Evolutionary conservation across 2,797 vertebrate species (phyloP).

Genomic region (Perodicticus potto): DNA sequence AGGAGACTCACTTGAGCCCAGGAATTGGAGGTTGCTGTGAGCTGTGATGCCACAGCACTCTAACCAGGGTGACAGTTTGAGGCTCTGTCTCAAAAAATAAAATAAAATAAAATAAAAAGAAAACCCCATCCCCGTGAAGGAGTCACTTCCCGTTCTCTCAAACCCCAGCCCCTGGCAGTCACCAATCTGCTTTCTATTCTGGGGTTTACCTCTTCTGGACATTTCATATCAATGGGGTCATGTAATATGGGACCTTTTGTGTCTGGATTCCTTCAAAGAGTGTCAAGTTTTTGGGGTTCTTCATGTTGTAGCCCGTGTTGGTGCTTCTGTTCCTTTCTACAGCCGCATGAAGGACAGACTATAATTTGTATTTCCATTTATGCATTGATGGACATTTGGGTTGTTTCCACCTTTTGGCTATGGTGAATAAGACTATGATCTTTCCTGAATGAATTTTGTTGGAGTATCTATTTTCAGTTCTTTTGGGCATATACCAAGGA

Average conservation of each 20-base stretch:
- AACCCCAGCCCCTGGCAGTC: not conserved
- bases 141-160: not conserved
- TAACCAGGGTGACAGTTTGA: no score
- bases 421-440: not conserved
- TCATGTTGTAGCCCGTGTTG: not conserved
- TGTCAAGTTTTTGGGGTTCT: not conserved
- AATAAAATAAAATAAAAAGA: no score
- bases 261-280: not conserved
- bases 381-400: not conserved
- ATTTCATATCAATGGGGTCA: not conserved
- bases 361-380: not conserved
- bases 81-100: no score
- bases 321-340: slow-evolving; percentile 6
- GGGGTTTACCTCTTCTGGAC: not conserved
- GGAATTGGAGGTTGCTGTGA: no score
- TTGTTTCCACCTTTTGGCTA: not conserved
- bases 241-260: not conserved
- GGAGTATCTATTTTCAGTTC: not conserved
- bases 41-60: no score
- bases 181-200: not conserved
- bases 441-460: not conserved
- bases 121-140: not conserved
- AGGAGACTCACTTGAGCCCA: no score
- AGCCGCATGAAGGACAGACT: not conserved
- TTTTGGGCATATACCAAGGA: not conserved